Base-by-base conservation (phyloP, 2,888 invertebrate species). In the Ennomos erosarius region DNA sequence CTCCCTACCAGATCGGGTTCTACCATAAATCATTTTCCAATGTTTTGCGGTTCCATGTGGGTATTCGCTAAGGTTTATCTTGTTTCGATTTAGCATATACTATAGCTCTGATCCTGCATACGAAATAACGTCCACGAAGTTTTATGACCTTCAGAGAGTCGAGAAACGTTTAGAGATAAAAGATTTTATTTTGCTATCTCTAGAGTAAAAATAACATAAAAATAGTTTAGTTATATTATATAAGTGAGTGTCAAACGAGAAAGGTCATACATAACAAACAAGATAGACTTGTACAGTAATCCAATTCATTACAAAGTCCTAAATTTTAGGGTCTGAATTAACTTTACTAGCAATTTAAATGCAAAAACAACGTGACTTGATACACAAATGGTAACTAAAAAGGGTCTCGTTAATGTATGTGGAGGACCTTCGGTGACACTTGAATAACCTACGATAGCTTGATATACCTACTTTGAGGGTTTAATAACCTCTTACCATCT, bases 1-100 rank as follows among this genome's bases (percentile, higher is more conserved):
- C 81, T 81, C 78, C 79, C 80, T 73, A 82, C 82, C 87, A 85
- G 84, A 89, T 85, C 84, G 85, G 75, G 64, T 76, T 71, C 74
- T 75, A 80, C 83, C 83, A 87, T 90, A 88, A 88, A 89, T 90
- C 88, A 89, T 89, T 87, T 87, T 84, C 77, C 79, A 85, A 84
- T 85, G 84, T 86, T 89, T 86, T 84, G 82, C 78, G 83, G 86
- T 84, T 89, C 88, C 85, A 84, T 84, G 78, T 77, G 82, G 82
- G 84, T 85, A 85, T 86, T 78, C 71, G 73, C 81, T 76, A 78
- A 74, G 76, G 82, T 87, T 85, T 87, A 88, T 87, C 82, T 86
- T 85, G 84, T 87, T 84, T 79, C 81, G 77, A 79, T 84, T 81
- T 79, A 74, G 78, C 78, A 73, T 82, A 79, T 73, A 26, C 26